Evolutionary conservation across 2,888 invertebrate species (phyloP), one percentile per base, ranked within the genome.

Genomic region (Eupeodes latifasciatus): DNA sequence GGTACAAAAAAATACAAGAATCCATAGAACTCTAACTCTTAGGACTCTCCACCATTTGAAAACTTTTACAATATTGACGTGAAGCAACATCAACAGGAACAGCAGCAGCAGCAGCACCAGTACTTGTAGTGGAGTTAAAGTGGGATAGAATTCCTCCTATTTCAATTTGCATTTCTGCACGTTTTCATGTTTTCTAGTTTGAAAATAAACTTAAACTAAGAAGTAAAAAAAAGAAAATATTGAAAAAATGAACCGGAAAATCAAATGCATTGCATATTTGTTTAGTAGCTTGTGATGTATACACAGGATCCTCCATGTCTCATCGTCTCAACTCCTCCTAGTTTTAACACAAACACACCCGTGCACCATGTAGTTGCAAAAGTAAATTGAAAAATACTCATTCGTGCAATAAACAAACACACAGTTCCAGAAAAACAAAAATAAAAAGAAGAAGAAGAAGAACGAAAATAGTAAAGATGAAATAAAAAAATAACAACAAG

Each of bases 141-240:
- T 66, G 51, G 76, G 74, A 81, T 78, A 84, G 88, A 47, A 88
- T 85, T 85, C 81, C 62, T 85, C 78, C 62, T 71, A 75, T 85
- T 88, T 85, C 85, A 88, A 88, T 85, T 88, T 88, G 78, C 78
- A 84, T 88, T 88, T 81, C 78, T 78, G 88, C 85, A 88, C 81
- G 85, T 85, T 84, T 77, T 57, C 67, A 72, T 57, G 27, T 44
- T 71, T 69, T 53, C n/a, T 40, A 49, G 64, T 11, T 40, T 40
- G 66, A 67, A 57, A 47, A 49, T 55, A 51, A 69, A 69, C 57
- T 36, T 34, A 40, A 53, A 80, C 55, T 34, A 69, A 34, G n/a
- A 69, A 78, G 66, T 36, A 62, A 59, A 44, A 19, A 19, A 62
- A 69, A 51, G 34, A 57, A 57, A 57, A 57, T 27, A 34, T 14